phyloP scores from a whole-genome alignment of 2,797 vertebrate genomes.

The Enteromius paludinosus region DNA sequence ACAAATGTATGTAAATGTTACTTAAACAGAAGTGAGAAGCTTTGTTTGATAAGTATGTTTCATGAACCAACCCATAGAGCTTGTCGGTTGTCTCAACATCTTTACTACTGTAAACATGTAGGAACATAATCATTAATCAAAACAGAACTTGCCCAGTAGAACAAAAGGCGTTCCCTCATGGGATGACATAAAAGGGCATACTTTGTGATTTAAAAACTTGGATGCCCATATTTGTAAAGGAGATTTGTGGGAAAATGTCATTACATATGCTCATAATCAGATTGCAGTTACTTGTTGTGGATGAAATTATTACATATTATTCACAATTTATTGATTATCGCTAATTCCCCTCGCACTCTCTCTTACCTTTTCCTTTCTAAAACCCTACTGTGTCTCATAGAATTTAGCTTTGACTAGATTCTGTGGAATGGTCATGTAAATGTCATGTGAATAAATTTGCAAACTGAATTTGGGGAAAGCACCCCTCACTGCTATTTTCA shows the following conservation, averaged over 20 bases:
- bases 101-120: slow-evolving; percentile 23
- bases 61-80: slow-evolving; percentile 9
- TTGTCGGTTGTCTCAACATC: neutral
- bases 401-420: neutral
- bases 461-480: neutral
- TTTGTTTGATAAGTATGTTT: slow-evolving; percentile 7
- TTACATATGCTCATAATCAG: neutral
- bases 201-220: slow-evolving; percentile 34
- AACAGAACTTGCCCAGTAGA: slow-evolving; percentile 12
- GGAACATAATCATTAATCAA: slow-evolving; percentile 48
- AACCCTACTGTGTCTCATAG: neutral
- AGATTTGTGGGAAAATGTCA: neutral
- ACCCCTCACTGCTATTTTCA: neutral
- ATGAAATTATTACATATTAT: neutral
- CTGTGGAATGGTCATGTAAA: neutral
- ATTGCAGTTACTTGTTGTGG: neutral
- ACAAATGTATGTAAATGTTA: neutral
- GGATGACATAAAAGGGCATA: slow-evolving; percentile 25
- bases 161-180: slow-evolving; percentile 33
- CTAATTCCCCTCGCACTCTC: neutral
- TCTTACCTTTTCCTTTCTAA: neutral
- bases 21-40: neutral
- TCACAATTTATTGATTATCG: neutral
- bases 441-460: neutral
- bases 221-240: neutral